Evolutionary conservation across 2,797 vertebrate species (phyloP), one percentile per base, ranked within the genome.

Genomic region (Aplochiton taeniatus): DNA sequence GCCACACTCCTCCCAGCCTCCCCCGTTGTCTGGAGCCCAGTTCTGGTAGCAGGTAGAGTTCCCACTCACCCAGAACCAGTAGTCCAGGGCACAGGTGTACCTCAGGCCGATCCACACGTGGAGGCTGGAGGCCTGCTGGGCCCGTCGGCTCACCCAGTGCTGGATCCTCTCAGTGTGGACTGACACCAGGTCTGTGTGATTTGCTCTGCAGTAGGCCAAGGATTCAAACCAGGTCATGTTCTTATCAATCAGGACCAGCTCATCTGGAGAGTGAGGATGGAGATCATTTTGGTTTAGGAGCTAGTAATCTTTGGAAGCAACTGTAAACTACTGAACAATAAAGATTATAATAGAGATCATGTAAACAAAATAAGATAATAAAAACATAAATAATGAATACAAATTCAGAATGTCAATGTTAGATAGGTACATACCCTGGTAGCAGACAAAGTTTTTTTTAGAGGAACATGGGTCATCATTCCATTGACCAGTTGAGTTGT

Each of bases 81-180:
- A 44, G 31, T 50, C 31, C n/a, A 68, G 20, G 11, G 1, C n/a
- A 5, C 55, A 52, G 53, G 44, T 17, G 44, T 65, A 46, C 55
- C 9, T 52, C 52, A 72, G 69, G n/a, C 54, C 69, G 16, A 77
- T 19, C 70, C 75, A 73, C 63, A 77, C 70, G 6, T 67, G 59
- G 41, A 16, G 8, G 7, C 51, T 19, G 10, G 63, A 59, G 58
- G 74, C 49, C 0, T n/a, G 8, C 43, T 53, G 12, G n/a, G 3
- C 20, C 66, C 45, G 13, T 0, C 45, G 8, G 52, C 16, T n/a
- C 59, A 77, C 43, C 63, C 7, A 4, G 0, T 1, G 9, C 66
- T 73, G 75, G 10, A 67, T 41, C 57, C 69, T 20, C 50, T 54
- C 48, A 13, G 56, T 55, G 42, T 12, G 7, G 12, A 77, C 68